These are phyloP conservation scores for Gnathonemus longibarbis DNA, from an alignment of 2,113 vertebrate species.

Conservation along the genomic window DNA sequence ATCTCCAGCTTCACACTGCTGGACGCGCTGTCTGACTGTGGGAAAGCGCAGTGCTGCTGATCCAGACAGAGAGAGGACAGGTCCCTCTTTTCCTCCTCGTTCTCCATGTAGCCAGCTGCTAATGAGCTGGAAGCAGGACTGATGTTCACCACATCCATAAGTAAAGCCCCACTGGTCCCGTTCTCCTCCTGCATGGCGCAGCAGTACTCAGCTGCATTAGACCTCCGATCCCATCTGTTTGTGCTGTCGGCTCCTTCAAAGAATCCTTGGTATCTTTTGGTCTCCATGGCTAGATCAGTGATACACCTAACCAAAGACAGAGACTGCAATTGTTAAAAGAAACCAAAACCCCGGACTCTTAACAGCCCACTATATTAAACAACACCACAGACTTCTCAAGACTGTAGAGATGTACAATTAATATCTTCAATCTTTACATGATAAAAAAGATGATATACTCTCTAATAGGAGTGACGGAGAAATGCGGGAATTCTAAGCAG, in stretches of 20 bases:
- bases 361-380: neutral
- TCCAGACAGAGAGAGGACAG: conserved; percentile 60
- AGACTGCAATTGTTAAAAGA: neutral
- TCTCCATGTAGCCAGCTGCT: conserved; percentile 63
- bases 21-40: conserved; percentile 73
- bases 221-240: conserved; percentile 81
- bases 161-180: conserved; percentile 66
- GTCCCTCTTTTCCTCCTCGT: conserved; percentile 72
- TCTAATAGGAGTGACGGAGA: neutral
- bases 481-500: neutral
- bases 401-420: neutral
- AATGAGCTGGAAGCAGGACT: conserved; percentile 53
- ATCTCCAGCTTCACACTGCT: conserved; percentile 66
- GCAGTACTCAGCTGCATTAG: conserved; percentile 67
- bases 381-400: neutral
- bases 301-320: conserved; percentile 46
- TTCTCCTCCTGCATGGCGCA: conserved; percentile 60
- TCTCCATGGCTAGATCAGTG: conserved; percentile 82
- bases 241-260: conserved; percentile 82
- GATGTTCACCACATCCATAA: conserved; percentile 83
- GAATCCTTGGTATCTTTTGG: conserved; percentile 93
- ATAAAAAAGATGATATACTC: neutral
- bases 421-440: neutral
- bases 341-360: neutral
- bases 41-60: conserved; percentile 61